Evolutionary conservation across 2,113 vertebrate genomes (phyloP).

Genomic region (Brevimyrus niger): DNA sequence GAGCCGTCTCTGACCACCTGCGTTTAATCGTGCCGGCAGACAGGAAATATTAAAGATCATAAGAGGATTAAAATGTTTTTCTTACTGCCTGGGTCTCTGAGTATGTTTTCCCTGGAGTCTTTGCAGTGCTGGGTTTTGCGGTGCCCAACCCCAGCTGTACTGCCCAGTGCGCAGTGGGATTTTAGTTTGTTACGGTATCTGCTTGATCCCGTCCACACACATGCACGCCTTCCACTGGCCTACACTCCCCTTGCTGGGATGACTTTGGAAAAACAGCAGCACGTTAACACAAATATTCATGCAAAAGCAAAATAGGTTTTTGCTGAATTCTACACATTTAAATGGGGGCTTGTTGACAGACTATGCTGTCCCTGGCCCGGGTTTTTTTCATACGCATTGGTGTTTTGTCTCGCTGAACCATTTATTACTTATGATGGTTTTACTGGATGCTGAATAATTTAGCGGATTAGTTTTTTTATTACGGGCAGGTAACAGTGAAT

Average conservation of each 20-base stretch:
- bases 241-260: not conserved
- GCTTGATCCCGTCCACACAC: not conserved
- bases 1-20: not conserved
- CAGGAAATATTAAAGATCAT: not conserved
- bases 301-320: not conserved
- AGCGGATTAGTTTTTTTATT: not conserved
- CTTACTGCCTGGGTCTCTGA: not conserved
- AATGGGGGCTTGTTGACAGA: not conserved
- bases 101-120: not conserved
- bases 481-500: not conserved
- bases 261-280: not conserved
- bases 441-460: not conserved
- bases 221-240: not conserved
- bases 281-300: not conserved
- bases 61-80: not conserved
- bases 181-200: not conserved
- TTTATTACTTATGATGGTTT: not conserved
- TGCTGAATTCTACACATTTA: not conserved
- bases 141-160: not conserved
- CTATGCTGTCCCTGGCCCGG: not conserved
- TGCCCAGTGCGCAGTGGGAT: not conserved
- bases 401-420: not conserved
- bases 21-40: not conserved
- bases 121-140: not conserved
- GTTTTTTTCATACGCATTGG: not conserved